These are phyloP conservation scores for Eupithecia centaureata DNA, from an alignment of 2,888 invertebrate genomes.

Conservation along the genomic window DNA sequence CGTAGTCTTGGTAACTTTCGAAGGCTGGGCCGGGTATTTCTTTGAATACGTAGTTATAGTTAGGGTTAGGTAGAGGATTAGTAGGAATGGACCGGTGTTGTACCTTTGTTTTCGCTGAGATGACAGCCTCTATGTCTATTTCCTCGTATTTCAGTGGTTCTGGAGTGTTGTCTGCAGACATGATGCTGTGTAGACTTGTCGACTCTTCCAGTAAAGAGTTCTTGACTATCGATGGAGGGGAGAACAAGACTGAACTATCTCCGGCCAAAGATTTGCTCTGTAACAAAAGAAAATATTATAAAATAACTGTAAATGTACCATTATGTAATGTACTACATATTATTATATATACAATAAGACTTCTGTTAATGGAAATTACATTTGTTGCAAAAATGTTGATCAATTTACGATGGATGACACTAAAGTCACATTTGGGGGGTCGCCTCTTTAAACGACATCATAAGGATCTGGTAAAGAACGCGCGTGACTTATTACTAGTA, in stretches of 20 bases:
- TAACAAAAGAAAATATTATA: slow-evolving; percentile 59
- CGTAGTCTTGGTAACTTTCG: slow-evolving; percentile 20
- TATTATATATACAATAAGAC: too few species aligned
- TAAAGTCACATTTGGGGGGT: too few species aligned
- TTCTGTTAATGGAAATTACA: too few species aligned
- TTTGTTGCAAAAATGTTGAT: too few species aligned
- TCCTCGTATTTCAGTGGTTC: slow-evolving; percentile 67
- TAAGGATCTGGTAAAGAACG: too few species aligned
- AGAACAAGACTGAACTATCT: slow-evolving; percentile 91
- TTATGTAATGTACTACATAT: too few species aligned
- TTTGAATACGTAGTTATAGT: slow-evolving; percentile 50
- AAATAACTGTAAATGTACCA: background rate
- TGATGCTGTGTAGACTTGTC: slow-evolving; percentile 84
- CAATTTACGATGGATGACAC: too few species aligned
- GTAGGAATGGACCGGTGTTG: slow-evolving; percentile 81
- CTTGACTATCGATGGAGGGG: slow-evolving; percentile 94
- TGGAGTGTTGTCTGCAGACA: slow-evolving; percentile 74
- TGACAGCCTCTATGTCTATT: slow-evolving; percentile 70
- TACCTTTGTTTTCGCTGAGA: slow-evolving; percentile 79
- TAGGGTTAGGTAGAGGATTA: slow-evolving; percentile 72
- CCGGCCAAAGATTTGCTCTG: slow-evolving; percentile 94
- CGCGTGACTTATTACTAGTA: too few species aligned
- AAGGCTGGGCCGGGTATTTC: slow-evolving; percentile 39
- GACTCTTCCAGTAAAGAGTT: slow-evolving; percentile 89
- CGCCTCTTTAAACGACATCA: too few species aligned